phyloP scores from a whole-genome alignment of 1,140 invertebrate genomes.

The Formica selysi region DNA sequence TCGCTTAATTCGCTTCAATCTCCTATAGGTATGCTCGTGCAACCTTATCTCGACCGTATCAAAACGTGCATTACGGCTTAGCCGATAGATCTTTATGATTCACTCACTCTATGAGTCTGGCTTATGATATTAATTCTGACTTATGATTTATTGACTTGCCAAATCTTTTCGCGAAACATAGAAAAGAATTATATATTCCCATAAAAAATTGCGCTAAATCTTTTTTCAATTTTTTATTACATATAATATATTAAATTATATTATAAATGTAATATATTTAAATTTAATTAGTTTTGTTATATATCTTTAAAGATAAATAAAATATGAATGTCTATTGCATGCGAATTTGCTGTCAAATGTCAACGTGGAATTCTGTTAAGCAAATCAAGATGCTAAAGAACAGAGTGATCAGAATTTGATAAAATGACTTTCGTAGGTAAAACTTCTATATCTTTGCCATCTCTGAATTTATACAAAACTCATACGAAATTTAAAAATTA shows the following conservation, averaged over 20 bases:
- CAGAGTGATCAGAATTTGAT: background rate
- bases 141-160: background rate
- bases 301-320: background rate
- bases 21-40: background rate
- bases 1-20: constrained; percentile 23
- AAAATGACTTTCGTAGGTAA: background rate
- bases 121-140: background rate
- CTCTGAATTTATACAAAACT: background rate
- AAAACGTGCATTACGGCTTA: constrained; percentile 31
- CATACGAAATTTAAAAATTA: background rate
- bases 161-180: too few relatives aligned
- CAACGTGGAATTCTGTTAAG: background rate
- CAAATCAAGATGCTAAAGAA: background rate
- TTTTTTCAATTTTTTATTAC: too few relatives aligned
- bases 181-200: too few relatives aligned
- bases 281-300: too few relatives aligned
- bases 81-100: constrained; percentile 39
- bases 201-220: too few relatives aligned
- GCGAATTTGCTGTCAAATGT: background rate
- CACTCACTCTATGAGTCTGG: background rate
- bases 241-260: too few relatives aligned
- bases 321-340: background rate
- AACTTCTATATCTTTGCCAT: background rate
- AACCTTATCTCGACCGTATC: constrained; percentile 44
- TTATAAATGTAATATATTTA: too few relatives aligned